Evolutionary conservation across 2,888 invertebrate genomes (phyloP), one percentile per base, ranked within the genome.

Genomic region (Brenthis ino): DNA sequence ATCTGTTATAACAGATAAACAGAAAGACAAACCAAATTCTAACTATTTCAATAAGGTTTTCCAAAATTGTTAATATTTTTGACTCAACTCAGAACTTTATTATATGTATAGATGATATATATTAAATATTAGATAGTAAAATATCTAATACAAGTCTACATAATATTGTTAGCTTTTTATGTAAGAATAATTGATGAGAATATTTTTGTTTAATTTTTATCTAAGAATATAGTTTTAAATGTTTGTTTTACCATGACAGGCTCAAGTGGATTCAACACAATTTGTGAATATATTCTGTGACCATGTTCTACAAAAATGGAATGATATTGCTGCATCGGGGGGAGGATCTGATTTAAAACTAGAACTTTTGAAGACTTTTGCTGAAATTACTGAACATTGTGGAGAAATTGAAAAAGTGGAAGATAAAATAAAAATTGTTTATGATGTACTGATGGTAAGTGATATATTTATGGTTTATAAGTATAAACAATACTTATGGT

Each of bases 241-340:
- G 14, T 24, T 43, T 16, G 24, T n/a, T 79, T 71, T 66, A 72
- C 69, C 24, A 74, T 77, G 74, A 75, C 89, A 98, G 98, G 93
- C 96, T 71, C 96, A 96, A 88, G 96, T 97, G 56, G 96, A 97
- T 84, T 97, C 98, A 0, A 96, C 96, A 16, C 95, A 95, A 79
- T 98, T 98, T 85, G 95, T 98, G 2, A 94, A 94, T 53, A 98
- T 97, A 84, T 95, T 98, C 82, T 97, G 97, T 86, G 95, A 96
- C 69, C 95, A 98, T 93, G 95, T 98, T 48, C 86, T 99, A 70
- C 96, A 96, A 13, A 94, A 95, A 67, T 95, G 96, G 89, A 93
- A 94, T 82, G 95, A 95, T 69, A 94, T 97, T 77, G 93, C 94
- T 61, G 91, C 93, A 82, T 94, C 77, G 6, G 94, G 94, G 66